Conservation (phyloP, 2,888 invertebrate genomes). For the Petrolisthes cinctipes region DNA sequence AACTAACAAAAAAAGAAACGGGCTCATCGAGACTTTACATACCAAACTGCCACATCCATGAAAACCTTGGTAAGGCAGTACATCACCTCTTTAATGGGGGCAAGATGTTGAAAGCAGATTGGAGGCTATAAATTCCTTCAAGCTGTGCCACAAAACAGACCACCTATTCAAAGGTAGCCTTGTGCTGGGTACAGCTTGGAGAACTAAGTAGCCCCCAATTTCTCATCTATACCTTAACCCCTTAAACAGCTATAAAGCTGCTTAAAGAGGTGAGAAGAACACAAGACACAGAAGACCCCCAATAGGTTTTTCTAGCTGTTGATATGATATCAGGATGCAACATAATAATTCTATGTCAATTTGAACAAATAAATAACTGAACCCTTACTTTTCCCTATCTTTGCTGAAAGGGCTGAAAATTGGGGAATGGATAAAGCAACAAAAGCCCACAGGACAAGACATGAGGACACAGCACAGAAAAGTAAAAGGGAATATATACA, state of each 20-base stretch:
- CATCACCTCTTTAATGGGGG: slow-evolving; percentile 3
- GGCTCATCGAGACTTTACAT: slow-evolving; percentile 26
- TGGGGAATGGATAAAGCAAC: slow-evolving; percentile 58
- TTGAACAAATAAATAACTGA: slow-evolving; percentile 43
- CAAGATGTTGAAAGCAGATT: too few species aligned
- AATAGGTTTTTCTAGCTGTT: slow-evolving; percentile 46
- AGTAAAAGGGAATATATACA: slow-evolving; percentile 17
- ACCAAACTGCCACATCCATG: slow-evolving; percentile 42
- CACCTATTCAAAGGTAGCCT: too few species aligned
- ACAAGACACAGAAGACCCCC: slow-evolving; percentile 51
- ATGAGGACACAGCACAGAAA: slow-evolving; percentile 37
- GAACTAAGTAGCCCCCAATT: too few species aligned
- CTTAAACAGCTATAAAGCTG: background rate
- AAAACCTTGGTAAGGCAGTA: slow-evolving; percentile 6
- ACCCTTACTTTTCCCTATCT: slow-evolving; percentile 51
- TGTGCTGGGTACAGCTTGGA: too few species aligned
- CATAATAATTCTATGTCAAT: slow-evolving; percentile 43
- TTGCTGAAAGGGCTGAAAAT: slow-evolving; percentile 65
- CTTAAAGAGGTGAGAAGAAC: slow-evolving; percentile 32
- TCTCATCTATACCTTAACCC: too few species aligned
- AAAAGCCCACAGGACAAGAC: slow-evolving; percentile 55
- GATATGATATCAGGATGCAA: slow-evolving; percentile 45
- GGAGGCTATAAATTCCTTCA: too few species aligned
- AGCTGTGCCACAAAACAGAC: too few species aligned
- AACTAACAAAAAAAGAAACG: slow-evolving; percentile 21